Percentiles rank a stretch among this genome's conserved stretches.
Conservation (phyloP, 2,797 vertebrate species). For the Alca torda region DNA sequence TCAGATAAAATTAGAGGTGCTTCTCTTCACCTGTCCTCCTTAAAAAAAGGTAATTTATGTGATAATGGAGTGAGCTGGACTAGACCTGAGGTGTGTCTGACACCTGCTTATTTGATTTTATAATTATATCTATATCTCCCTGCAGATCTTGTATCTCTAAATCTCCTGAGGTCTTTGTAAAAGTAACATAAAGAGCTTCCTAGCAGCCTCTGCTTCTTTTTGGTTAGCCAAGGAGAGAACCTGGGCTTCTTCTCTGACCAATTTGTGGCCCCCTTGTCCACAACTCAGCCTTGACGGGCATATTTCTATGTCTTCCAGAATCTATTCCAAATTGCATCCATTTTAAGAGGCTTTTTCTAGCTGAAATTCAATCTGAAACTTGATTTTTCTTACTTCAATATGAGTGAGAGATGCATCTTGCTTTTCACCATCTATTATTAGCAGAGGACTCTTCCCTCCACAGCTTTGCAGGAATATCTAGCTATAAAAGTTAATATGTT, state of each 20-base stretch:
- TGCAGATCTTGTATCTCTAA: background rate
- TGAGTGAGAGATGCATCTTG: background rate
- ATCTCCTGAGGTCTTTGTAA: background rate
- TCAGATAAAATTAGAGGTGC: background rate
- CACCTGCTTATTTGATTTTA: background rate
- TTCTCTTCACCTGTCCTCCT: background rate
- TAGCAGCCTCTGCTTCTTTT: background rate
- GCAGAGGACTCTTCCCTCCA: background rate
- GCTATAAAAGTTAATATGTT: background rate
- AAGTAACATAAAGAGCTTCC: background rate
- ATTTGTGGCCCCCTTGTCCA: fast-evolving
- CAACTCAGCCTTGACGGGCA: background rate
- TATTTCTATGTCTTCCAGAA: background rate
- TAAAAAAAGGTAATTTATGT: background rate
- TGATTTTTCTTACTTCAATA: background rate
- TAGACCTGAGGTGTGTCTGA: background rate
- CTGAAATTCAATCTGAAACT: background rate
- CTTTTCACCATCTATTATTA: background rate
- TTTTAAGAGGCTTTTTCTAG: background rate
- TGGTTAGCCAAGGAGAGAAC: background rate
- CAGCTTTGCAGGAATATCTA: background rate
- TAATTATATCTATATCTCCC: background rate
- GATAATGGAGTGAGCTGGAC: background rate
- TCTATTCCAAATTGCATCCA: background rate
- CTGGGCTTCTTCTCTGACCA: background rate